Conservation (phyloP, 1,140 invertebrate species). For the Vanessa tameamea region DNA sequence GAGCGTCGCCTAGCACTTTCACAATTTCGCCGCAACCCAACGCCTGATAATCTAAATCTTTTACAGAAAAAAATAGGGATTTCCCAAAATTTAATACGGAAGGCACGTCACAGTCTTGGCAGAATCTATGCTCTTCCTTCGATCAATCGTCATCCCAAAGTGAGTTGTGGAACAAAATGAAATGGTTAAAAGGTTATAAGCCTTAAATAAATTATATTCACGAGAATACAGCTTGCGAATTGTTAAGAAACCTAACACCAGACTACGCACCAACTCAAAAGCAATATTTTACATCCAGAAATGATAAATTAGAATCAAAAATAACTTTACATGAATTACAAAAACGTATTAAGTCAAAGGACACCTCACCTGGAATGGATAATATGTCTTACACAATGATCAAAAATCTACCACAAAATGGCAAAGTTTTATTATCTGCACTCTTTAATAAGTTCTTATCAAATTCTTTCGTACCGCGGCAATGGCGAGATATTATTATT, state of each 20-base stretch:
- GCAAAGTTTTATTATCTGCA: too few relatives aligned
- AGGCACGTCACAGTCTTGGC: slow-evolving; percentile 5
- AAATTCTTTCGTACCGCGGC: too few relatives aligned
- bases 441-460: too few relatives aligned
- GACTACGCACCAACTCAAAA: neutral
- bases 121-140: slow-evolving; percentile 12
- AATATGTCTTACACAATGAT: too few relatives aligned
- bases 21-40: slow-evolving; percentile 45
- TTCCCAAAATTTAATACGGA: slow-evolving; percentile 13
- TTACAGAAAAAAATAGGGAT: slow-evolving; percentile 36
- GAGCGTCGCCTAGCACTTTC: slow-evolving; percentile 42
- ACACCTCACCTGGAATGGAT: too few relatives aligned
- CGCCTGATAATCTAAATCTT: slow-evolving; percentile 40
- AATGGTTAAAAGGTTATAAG: slow-evolving; percentile 20
- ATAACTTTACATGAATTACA: neutral
- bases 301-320: neutral
- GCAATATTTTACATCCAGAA: neutral
- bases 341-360: too few relatives aligned
- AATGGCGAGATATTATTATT: too few relatives aligned
- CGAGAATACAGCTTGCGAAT: neutral
- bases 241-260: neutral
- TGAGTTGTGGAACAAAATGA: slow-evolving; percentile 20
- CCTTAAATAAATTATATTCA: neutral
- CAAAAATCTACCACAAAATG: too few relatives aligned
- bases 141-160: neutral